Conservation (phyloP, 2,888 invertebrate genomes). For the Eupithecia pulchellata region DNA sequence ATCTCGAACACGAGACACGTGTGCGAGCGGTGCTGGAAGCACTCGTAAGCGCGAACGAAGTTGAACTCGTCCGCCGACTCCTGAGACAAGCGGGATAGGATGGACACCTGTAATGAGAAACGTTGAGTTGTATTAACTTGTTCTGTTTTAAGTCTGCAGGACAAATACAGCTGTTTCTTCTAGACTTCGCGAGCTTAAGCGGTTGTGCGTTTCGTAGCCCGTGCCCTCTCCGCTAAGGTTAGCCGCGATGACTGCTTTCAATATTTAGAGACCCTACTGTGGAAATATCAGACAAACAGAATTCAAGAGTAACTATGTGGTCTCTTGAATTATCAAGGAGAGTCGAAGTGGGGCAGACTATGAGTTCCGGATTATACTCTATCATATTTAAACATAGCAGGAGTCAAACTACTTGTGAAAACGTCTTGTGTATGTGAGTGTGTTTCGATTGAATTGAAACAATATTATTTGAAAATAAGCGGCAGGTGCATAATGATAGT, state of each 20-base stretch:
- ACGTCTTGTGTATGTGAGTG: too few relatives aligned
- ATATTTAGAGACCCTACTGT: not conserved
- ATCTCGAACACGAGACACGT: conserved; percentile 99
- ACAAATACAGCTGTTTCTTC: not conserved
- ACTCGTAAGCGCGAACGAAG: conserved; percentile 99
- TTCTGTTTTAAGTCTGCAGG: not conserved
- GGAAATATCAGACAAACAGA: not conserved
- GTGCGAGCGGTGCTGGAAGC: conserved; percentile 99
- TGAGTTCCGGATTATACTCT: not conserved
- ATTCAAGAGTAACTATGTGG: not conserved
- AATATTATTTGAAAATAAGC: too few relatives aligned
- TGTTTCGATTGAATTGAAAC: too few relatives aligned
- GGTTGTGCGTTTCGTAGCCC: not conserved
- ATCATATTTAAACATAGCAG: not conserved
- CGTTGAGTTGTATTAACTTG: not conserved
- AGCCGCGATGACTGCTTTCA: not conserved
- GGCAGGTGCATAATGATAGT: too few relatives aligned
- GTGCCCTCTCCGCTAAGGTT: not conserved
- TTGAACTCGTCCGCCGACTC: conserved; percentile 99
- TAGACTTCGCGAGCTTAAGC: not conserved
- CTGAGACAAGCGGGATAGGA: conserved; percentile 95
- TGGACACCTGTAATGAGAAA: conserved; percentile 88
- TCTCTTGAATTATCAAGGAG: not conserved
- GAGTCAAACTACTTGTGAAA: too few relatives aligned
- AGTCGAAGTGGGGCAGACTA: not conserved